Base-by-base conservation (phyloP, 2,888 invertebrate species). In the Lasioglossum zephyrum region DNA sequence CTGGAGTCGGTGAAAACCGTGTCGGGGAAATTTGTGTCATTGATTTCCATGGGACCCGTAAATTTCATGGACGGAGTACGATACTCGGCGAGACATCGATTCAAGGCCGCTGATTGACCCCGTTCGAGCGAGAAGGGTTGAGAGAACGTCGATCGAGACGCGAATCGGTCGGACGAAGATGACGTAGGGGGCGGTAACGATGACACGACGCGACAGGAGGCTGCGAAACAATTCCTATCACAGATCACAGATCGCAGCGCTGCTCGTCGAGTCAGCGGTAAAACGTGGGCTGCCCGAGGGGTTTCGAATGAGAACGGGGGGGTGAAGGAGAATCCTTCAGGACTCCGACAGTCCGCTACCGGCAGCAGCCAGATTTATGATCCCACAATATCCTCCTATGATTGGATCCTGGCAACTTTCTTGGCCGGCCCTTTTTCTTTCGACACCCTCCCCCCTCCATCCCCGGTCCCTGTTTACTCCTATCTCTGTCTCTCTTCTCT, bases 381-480 rank as follows among this genome's bases (percentile, higher is more conserved):
- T 93, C 91, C 91, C 91, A 91, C 92, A 92, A 93, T 93, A 93
- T 93, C 92, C 93, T 89, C 73, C 90, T 90, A 90, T 93, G 93
- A 93, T 93, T 93, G 92, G 93, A 92, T 93, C 87, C 92, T 81
- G 79, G 79, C 82, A 93, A 93, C 91, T 93, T 92, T 91, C 89
- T 79, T 79, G 84, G 73, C 73, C 81, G 16, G 60, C 72, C 41
- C 81, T 80, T 79, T 81, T 85, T 81, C 72, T 66, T 70, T 73
- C 72, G 60, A 73, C 84, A 16, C 41, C 31, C 31, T n/a, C 73
- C 49, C 74, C 4, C 66, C 60, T 66, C 11, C 79, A 31, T 3
- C 36, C 16, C 47, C 16, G 16, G 41, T 22, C 72, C 26, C 72
- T 63, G 69, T 39, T 75, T 60, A 8, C 76, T 72, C 16, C 73